Evolutionary conservation across 2,888 invertebrate genomes (phyloP), one percentile per base, ranked within the genome.

Genomic region (Hydraecia micacea): DNA sequence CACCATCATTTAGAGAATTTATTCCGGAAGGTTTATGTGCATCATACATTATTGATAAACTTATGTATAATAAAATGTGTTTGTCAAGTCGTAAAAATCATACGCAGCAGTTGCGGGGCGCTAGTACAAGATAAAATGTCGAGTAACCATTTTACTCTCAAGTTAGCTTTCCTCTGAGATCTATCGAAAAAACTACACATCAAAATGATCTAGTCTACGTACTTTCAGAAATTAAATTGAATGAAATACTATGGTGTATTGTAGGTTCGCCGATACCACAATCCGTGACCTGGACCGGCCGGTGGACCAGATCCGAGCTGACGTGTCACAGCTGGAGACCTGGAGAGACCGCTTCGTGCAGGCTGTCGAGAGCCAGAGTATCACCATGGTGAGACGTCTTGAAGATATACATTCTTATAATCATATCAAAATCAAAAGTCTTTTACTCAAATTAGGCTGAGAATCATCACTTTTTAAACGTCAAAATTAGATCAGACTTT

Each of bases 281-380:
- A 90, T 98, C 6, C 93, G 95, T 25, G 98, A 98, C 91, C 86
- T 98, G 60, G 97, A 97, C 91, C 97, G 98, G 3, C 97, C 98
- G 39, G 96, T 97, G 3, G 98, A 98, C 93, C 97, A 97, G 91
- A 97, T 98, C 86, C 96, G 95, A 75, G 94, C 97, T 52, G 98
- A 98, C 88, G 95, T 98, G 8, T 96, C 97, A n/a, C 97, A 98
- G 87, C 86, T 99, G 93, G 98, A 98, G 91, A 97, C 98, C 78
- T 98, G 98, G 98, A 97, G 98, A 65, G 98, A 98, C 90, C 97
- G 98, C 65, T 97, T 98, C 89, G 96, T 97, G 81, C 97, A 97
- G 78, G 98, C 98, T 2, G 98, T 98, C 73, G 98, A 98, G 85
- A 97, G 97, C 72, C 97, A 97, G 36, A 93, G 96, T 63, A 97